Percentiles rank a stretch among this genome's conserved stretches.
Conservation (phyloP, 2,888 invertebrate genomes). For the Liopterus haemorrhoidalis region DNA sequence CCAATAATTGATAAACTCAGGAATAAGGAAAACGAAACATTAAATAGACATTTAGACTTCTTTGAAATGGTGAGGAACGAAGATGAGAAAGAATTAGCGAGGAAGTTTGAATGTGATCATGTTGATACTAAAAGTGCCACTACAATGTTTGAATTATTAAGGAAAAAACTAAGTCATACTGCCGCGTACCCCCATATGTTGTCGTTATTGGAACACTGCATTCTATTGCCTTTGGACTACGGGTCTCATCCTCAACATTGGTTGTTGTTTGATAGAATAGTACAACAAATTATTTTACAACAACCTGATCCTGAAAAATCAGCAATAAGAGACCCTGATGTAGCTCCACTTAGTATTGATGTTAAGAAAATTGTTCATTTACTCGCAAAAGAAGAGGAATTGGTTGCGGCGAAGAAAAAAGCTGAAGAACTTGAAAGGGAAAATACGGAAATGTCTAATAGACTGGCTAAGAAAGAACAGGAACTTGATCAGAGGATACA, state of each 20-base stretch:
- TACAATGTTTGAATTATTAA: conserved; percentile 84
- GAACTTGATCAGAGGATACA: conserved; percentile 84
- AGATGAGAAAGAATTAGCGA: conserved; percentile 89
- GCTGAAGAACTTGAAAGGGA: conserved; percentile 85
- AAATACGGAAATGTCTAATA: conserved; percentile 79
- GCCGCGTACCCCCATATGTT: conserved; percentile 90
- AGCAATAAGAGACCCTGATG: conserved; percentile 68
- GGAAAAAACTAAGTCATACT: conserved; percentile 84
- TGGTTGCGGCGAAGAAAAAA: conserved; percentile 78
- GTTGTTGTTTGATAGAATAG: conserved; percentile 88
- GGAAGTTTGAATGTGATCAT: conserved; percentile 85
- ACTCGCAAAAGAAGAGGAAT: conserved; percentile 87
- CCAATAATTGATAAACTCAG: conserved; percentile 91
- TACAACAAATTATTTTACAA: conserved; percentile 89
- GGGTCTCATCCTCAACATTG: conserved; percentile 87
- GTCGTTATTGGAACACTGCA: conserved; percentile 81
- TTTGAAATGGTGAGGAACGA: conserved; percentile 97
- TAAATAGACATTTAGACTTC: conserved; percentile 95
- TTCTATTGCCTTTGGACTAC: conserved; percentile 79
- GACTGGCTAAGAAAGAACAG: conserved; percentile 86
- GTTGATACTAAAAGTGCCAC: conserved; percentile 91
- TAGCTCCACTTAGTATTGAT: conserved; percentile 80
- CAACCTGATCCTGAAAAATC: conserved; percentile 45
- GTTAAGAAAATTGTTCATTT: conserved; percentile 86
- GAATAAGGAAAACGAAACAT: conserved; percentile 86